phyloP scores from a whole-genome alignment of 1,140 invertebrate genomes.

The Macrobrachium nipponense region DNA sequence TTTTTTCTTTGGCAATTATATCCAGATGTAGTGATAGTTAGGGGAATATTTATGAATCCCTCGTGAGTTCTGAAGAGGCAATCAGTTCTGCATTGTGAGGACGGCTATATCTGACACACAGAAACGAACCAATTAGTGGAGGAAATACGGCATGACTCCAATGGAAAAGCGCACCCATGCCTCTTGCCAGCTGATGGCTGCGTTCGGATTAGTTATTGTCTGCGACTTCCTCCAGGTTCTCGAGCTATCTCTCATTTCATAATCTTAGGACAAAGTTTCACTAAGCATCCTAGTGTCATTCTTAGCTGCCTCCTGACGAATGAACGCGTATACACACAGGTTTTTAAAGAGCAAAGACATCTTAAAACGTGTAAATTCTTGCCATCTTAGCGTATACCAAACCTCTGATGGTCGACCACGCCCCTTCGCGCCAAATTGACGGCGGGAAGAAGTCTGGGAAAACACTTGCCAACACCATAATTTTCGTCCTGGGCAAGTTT shows the following conservation, averaged over 20 bases:
- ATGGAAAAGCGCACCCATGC: background rate
- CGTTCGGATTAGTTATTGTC: background rate
- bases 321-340: too few species aligned
- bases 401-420: slow-evolving; percentile 2
- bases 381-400: too few species aligned
- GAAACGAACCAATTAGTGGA: slow-evolving; percentile 29
- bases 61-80: slow-evolving; percentile 21
- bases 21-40: slow-evolving; percentile 8
- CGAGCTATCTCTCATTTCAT: too few species aligned
- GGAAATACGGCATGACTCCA: slow-evolving; percentile 13
- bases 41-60: slow-evolving; percentile 14
- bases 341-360: too few species aligned
- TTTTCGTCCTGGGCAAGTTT: background rate
- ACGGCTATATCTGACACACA: slow-evolving; percentile 16
- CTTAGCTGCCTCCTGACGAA: too few species aligned
- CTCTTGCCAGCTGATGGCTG: slow-evolving; percentile 22
- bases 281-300: background rate
- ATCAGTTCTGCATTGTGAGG: slow-evolving; percentile 34
- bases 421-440: slow-evolving; percentile 36
- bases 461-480: background rate
- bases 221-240: background rate
- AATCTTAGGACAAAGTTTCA: background rate
- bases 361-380: too few species aligned
- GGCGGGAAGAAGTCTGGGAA: slow-evolving; percentile 13
- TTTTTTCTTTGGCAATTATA: too few species aligned